Percentiles rank a stretch among this genome's conserved stretches.
Conservation (phyloP, 2,113 vertebrate species). For the Pachypanchax playfairii region DNA sequence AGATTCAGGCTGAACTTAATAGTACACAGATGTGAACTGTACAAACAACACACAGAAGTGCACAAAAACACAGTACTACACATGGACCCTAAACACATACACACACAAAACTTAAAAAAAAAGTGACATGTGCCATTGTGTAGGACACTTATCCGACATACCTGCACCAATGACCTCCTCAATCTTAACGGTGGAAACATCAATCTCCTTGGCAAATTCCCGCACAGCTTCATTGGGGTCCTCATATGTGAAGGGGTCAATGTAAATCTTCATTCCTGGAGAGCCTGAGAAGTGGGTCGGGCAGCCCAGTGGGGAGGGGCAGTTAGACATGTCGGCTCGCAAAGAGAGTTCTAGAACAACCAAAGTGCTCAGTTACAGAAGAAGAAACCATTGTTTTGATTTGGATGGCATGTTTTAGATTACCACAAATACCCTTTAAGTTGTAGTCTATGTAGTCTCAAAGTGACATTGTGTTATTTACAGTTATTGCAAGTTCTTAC, state of each 20-base stretch:
- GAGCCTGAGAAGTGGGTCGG: conserved; percentile 88
- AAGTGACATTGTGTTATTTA: conserved; percentile 41
- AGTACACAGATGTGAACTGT: neutral
- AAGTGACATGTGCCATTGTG: neutral
- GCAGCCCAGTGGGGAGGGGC: conserved; percentile 82
- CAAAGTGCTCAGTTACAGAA: conserved; percentile 64
- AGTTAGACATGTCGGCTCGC: conserved; percentile 82
- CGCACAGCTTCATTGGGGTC: conserved; percentile 97
- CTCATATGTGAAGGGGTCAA: conserved; percentile 98
- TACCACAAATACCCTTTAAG: conserved; percentile 21
- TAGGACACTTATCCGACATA: conserved; percentile 52
- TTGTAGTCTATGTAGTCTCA: conserved; percentile 24
- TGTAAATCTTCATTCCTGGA: conserved; percentile 99
- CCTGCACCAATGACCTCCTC: conserved; percentile 99
- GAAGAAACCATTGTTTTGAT: conserved; percentile 23
- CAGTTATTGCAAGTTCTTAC: conserved; percentile 38
- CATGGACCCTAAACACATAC: neutral
- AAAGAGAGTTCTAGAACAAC: conserved; percentile 82
- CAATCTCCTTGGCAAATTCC: conserved; percentile 98
- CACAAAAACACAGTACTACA: neutral
- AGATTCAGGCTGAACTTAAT: conserved; percentile 26
- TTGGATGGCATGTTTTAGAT: conserved; percentile 16
- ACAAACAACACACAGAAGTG: neutral
- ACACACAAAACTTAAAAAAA: neutral
- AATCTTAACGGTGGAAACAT: conserved; percentile 98